Evolutionary conservation across 2,113 vertebrate genomes (phyloP).

Genomic region (Protobothrops flavoviridis): DNA sequence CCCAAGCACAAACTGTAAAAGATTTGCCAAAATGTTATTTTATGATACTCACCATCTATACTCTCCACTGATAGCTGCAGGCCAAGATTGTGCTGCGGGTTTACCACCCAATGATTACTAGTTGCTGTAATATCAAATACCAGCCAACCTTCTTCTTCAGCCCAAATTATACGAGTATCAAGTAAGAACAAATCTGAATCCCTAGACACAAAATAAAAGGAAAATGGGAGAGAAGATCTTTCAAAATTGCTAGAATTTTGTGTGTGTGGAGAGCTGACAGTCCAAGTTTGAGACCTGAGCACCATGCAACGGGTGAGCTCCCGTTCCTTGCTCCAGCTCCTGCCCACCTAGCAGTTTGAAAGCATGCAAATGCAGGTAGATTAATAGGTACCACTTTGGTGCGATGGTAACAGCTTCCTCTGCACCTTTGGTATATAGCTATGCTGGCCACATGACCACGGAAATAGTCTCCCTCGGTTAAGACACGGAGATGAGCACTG

Average conservation of each 20-base stretch:
- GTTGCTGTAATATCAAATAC: constrained; percentile 95
- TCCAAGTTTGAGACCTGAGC: neutral
- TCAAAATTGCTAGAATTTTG: neutral
- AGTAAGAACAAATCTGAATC: constrained; percentile 92
- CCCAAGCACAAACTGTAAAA: neutral
- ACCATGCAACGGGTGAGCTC: neutral
- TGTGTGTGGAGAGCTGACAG: neutral
- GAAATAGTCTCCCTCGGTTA: neutral
- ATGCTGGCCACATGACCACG: neutral
- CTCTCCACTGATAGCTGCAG: constrained; percentile 91
- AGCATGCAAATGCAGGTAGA: neutral
- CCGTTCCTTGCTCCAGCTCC: neutral
- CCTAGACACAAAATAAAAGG: constrained; percentile 64
- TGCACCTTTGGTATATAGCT: neutral
- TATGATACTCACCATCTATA: constrained; percentile 76
- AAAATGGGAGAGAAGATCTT: neutral
- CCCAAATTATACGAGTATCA: constrained; percentile 93
- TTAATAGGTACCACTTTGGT: neutral
- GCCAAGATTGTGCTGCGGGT: constrained; percentile 89
- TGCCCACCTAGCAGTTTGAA: neutral
- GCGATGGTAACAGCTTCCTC: neutral
- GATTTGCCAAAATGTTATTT: neutral
- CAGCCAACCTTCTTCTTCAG: constrained; percentile 94
- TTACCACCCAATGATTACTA: constrained; percentile 96
- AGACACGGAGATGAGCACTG: neutral